A percentile compares a stretch with the other conserved stretches of the same genome.
Evolutionary conservation across 2,888 invertebrate genomes (phyloP).

Genomic region (Drosophila lutescens): DNA sequence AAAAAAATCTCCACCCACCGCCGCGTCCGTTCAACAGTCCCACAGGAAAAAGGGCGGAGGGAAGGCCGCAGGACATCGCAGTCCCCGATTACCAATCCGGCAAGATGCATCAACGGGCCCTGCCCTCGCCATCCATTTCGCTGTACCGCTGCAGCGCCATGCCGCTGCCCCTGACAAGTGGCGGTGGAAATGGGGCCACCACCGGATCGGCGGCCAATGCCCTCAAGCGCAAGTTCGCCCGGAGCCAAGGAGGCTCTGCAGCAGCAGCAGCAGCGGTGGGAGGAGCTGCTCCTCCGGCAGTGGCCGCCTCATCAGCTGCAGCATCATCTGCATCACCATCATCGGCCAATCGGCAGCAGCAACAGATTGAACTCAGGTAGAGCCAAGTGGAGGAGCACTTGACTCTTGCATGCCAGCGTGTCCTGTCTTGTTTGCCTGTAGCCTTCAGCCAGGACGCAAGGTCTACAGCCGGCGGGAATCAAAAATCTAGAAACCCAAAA

Average conservation of each 20-base stretch:
- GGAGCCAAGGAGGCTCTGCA: conserved; percentile 32
- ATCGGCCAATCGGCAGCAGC: conserved; percentile 66
- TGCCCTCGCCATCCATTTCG: conserved; percentile 82
- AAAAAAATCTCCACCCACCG: conserved; percentile 40
- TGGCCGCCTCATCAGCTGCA: conserved; percentile 52
- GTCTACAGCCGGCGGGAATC: conserved; percentile 24
- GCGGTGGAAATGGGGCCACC: conserved; percentile 42
- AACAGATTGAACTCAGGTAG: conserved; percentile 84
- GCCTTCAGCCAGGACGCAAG: conserved; percentile 28
- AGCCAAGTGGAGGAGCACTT: conserved; percentile 64
- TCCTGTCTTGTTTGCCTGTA: conserved; percentile 33
- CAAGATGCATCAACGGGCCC: conserved; percentile 87
- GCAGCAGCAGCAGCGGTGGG: conserved; percentile 46
- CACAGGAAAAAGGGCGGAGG: conserved; percentile 92
- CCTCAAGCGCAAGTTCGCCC: conserved; percentile 68
- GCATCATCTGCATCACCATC: conserved; percentile 45
- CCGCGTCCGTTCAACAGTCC: conserved; percentile 86
- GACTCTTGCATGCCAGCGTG: conserved; percentile 73
- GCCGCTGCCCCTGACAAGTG: conserved; percentile 33
- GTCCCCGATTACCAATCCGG: conserved; percentile 93
- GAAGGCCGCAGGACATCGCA: conserved; percentile 92
- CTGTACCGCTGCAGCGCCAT: conserved; percentile 84
- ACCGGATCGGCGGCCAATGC: conserved; percentile 41
- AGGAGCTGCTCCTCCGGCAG: conserved; percentile 6
- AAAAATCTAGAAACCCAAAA: conserved; percentile 13